These are phyloP conservation scores for Xenopus borealis DNA, from an alignment of 2,113 vertebrate species.

Conservation along the genomic window DNA sequence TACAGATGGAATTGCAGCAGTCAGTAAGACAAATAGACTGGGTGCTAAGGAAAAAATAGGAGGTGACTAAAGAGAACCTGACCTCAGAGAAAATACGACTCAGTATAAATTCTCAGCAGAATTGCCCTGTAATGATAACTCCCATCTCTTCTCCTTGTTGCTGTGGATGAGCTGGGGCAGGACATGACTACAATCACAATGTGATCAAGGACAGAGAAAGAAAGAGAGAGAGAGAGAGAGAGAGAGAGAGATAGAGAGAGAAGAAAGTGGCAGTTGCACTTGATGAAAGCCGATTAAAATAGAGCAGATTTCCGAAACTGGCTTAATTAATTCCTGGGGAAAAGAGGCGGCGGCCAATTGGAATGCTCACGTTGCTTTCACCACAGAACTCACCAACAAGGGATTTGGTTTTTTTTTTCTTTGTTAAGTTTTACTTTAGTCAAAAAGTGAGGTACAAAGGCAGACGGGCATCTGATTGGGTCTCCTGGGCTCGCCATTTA, in stretches of 20 bases:
- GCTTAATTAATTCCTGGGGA: constrained; percentile 42
- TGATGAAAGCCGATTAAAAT: constrained; percentile 39
- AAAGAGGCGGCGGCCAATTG: constrained; percentile 8
- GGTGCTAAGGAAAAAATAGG: not conserved
- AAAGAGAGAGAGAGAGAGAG: too few species aligned
- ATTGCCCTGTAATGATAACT: constrained; percentile 29
- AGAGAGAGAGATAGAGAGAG: not conserved
- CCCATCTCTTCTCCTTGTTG: constrained; percentile 4
- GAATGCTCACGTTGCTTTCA: not conserved
- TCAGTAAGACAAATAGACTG: not conserved
- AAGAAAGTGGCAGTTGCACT: constrained; percentile 3
- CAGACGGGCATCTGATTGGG: not conserved
- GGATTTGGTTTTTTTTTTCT: not conserved
- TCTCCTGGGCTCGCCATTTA: not conserved
- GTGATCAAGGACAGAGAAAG: constrained; percentile 11
- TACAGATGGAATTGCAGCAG: not conserved
- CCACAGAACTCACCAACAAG: not conserved
- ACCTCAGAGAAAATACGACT: not conserved
- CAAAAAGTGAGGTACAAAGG: constrained; percentile 9
- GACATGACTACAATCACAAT: constrained; percentile 43
- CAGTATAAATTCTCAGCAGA: constrained; percentile 23
- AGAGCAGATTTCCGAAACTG: constrained; percentile 10
- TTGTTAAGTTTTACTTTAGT: constrained; percentile 17
- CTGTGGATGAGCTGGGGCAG: constrained; percentile 1
- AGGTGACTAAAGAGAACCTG: not conserved